Percentiles rank a stretch among this genome's conserved stretches.
Conservation (phyloP, 2,113 vertebrate genomes). For the Alethe diademata region DNA sequence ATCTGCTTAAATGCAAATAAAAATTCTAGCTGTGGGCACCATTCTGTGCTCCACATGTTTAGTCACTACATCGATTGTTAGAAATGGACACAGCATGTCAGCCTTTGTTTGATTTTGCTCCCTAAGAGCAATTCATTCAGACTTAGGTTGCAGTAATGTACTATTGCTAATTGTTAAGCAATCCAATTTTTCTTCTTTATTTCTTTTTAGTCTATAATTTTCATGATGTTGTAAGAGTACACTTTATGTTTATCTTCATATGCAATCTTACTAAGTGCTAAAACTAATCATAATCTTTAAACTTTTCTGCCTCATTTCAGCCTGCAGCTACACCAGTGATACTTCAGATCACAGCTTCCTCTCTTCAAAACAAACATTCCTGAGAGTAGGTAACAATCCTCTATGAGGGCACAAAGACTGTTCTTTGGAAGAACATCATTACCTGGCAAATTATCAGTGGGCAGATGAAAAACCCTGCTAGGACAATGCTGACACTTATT, state of each 20-base stretch:
- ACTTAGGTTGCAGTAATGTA: not conserved
- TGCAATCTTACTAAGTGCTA: not conserved
- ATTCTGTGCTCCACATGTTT: not conserved
- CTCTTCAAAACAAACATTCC: not conserved
- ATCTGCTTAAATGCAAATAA: not conserved
- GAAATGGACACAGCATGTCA: slow-evolving; percentile 30
- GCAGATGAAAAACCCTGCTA: not conserved
- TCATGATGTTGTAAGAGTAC: not conserved
- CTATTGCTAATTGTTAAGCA: slow-evolving; percentile 22
- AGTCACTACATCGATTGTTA: not conserved
- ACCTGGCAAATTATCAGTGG: not conserved
- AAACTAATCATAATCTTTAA: not conserved
- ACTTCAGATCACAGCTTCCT: not conserved
- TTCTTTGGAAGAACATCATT: not conserved
- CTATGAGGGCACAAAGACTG: not conserved
- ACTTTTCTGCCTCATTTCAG: not conserved
- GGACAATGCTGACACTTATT: not conserved
- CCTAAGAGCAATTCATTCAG: not conserved
- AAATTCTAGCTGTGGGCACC: not conserved
- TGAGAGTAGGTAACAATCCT: not conserved
- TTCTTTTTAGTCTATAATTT: not conserved
- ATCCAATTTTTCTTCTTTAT: not conserved
- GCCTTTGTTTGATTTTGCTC: not conserved
- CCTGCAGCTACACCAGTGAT: not conserved
- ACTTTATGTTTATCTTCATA: not conserved